Evolutionary conservation across 2,888 invertebrate species (phyloP), one percentile per base, ranked within the genome.

Genomic region (Balanococcus diminutus): DNA sequence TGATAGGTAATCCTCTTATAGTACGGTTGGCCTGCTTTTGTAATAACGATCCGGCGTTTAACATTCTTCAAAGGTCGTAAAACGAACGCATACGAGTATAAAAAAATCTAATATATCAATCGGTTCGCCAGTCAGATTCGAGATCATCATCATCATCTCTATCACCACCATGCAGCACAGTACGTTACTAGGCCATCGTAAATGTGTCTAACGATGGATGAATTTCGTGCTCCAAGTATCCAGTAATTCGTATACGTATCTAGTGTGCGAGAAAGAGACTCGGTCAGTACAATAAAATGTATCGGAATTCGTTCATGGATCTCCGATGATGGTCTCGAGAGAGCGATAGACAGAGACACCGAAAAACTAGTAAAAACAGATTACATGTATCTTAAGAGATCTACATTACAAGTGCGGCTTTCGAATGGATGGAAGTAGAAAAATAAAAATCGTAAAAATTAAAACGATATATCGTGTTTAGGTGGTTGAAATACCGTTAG

Each of bases 11-110:
- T 72, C 72, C n/a, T 72, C 31, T 72, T 31, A 72, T 16, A 16
- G n/a, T n/a, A 72, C 31, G 72, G 28, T 31, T 72, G 22, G 22
- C 56, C 22, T 4, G 56, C 22, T 56, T 1, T 46, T 5, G 8
- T 36, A 36, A 36, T 8, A 36, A 36, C 36, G 36, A 4, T 8
- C 22, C 28, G 75, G 31, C 31, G 36, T 79, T 79, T 31, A 36
- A 72, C 72, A 72, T 72, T 72, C 72, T 72, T 72, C 72, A 79
- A 79, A 79, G 32, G 75, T 79, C 75, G 75, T 79, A 79, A 79
- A 79, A 79, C 3, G 14, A 19, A 79, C 32, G 3, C 31, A 22
- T 79, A 25, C 11, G 2, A 19, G 19, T 2, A 56, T 2, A 56
- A 8, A 19, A 67, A 79, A 79, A 36, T 32, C 36, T 79, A 79